A percentile compares a stretch with the other conserved stretches of the same genome.
These are phyloP conservation scores for Spilosoma lubricipeda DNA, from an alignment of 2,888 invertebrate species.

Conservation along the genomic window DNA sequence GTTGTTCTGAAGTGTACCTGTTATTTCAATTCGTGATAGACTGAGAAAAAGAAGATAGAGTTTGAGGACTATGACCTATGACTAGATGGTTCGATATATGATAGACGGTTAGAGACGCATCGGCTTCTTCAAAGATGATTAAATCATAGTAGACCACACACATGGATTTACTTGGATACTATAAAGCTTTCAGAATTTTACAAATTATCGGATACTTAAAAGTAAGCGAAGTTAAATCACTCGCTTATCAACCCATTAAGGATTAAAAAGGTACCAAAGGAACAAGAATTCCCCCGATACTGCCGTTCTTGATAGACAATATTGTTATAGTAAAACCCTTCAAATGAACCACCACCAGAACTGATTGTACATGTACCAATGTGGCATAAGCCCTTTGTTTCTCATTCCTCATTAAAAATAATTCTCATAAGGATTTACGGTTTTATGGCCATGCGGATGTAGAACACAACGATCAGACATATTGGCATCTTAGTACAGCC, in stretches of 20 bases:
- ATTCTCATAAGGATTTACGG: conserved; percentile 40
- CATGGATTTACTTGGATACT: too few relatives aligned
- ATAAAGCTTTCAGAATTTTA: too few relatives aligned
- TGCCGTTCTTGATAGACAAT: not conserved
- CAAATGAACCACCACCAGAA: too few relatives aligned
- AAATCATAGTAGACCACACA: not conserved
- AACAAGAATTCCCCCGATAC: not conserved
- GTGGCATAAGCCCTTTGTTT: conserved; percentile 46
- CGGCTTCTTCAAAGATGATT: not conserved
- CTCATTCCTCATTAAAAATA: conserved; percentile 44
- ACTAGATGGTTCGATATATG: not conserved
- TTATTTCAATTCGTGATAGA: not conserved
- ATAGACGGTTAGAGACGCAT: not conserved
- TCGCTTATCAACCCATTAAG: not conserved
- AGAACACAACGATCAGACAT: conserved; percentile 37
- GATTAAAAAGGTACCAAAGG: not conserved
- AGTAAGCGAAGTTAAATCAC: not conserved
- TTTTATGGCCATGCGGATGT: conserved; percentile 41
- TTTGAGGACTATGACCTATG: not conserved
- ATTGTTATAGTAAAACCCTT: not conserved
- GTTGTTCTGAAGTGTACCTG: not conserved
- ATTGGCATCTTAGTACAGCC: conserved; percentile 35
- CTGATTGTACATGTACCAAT: conserved; percentile 25
- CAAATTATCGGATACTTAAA: not conserved
- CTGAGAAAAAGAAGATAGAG: not conserved